Conservation (phyloP, 2,797 vertebrate species). For the Phataginus tetradactyla region DNA sequence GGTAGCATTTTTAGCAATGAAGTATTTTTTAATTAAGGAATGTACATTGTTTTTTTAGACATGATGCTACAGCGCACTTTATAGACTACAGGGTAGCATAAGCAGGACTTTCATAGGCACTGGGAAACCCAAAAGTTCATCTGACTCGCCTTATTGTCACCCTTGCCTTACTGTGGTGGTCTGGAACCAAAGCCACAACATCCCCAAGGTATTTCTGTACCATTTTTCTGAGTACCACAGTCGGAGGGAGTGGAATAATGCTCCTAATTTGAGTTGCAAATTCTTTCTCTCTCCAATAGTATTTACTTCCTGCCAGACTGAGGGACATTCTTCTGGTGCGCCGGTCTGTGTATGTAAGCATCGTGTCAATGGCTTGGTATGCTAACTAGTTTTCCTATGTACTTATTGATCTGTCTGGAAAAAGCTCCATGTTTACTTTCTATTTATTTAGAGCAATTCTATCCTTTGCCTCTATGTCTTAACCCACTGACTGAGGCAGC, state of each 20-base stretch:
- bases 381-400: not conserved
- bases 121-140: no score
- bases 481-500: not conserved
- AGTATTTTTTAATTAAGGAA: no score
- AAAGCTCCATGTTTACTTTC: not conserved
- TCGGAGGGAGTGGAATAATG: not conserved
- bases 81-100: no score
- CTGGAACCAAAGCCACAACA: no score
- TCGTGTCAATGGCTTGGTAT: not conserved
- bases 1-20: no score
- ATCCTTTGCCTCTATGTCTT: not conserved
- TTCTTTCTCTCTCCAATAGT: not conserved
- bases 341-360: not conserved
- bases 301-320: constrained; percentile 31
- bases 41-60: no score
- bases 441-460: constrained; percentile 8
- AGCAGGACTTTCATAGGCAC: no score
- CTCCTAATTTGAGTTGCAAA: constrained; percentile 27
- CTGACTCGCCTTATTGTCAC: no score
- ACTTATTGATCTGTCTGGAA: not conserved
- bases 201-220: no score
- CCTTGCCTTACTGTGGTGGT: no score
- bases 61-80: no score
- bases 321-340: not conserved
- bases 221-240: not conserved